Conservation (phyloP, 1,140 invertebrate species). For the Euura lappo region DNA sequence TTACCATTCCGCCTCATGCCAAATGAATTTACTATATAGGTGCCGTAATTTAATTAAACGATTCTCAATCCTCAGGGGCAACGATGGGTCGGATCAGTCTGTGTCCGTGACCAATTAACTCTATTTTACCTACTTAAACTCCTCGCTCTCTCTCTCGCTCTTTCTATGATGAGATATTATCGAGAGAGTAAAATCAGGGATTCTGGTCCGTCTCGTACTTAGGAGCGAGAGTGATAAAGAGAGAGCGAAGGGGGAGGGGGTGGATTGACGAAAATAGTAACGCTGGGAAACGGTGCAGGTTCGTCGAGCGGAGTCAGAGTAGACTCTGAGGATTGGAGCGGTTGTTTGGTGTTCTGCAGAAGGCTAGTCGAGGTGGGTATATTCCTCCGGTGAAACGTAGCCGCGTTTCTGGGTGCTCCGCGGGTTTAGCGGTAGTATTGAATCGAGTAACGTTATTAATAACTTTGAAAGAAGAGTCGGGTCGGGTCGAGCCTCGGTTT, state of each 20-base stretch:
- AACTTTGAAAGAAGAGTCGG: slow-evolving; percentile 11
- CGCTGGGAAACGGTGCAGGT: not conserved
- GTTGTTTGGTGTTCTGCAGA: no score
- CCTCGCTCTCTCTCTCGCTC: not conserved
- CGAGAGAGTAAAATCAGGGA: no score
- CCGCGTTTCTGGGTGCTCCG: not conserved
- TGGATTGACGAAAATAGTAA: not conserved
- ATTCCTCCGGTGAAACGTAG: not conserved
- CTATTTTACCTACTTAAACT: not conserved
- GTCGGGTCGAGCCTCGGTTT: slow-evolving; percentile 23
- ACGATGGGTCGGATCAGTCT: not conserved
- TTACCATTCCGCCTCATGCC: no score
- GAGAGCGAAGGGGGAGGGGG: not conserved
- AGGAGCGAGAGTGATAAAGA: not conserved
- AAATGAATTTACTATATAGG: no score
- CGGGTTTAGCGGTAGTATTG: not conserved
- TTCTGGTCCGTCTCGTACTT: not conserved
- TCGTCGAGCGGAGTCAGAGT: no score
- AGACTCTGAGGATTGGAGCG: no score
- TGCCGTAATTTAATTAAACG: no score
- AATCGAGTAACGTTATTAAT: slow-evolving; percentile 11
- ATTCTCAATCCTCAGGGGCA: not conserved
- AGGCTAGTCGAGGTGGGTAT: no score
- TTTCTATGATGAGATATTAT: not conserved
- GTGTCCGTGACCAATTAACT: slow-evolving; percentile 6